These are phyloP conservation scores for Pemphigus obesinymphae DNA, from an alignment of 1,140 invertebrate genomes.

Conservation along the genomic window DNA sequence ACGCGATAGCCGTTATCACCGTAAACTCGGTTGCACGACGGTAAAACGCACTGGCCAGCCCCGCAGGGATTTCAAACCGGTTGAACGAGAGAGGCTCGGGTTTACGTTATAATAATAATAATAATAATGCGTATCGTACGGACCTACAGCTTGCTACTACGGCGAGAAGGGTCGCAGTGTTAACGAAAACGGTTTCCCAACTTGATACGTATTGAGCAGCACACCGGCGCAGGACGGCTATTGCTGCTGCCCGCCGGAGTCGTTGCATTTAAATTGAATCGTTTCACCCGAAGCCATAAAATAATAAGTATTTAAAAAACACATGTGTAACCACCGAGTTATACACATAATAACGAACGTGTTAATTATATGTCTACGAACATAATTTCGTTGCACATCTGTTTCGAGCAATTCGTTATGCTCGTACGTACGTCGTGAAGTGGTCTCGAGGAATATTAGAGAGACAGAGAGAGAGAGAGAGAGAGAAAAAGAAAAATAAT, in stretches of 20 bases:
- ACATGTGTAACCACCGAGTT: background rate
- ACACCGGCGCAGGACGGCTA: too few species aligned
- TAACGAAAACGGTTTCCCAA: background rate
- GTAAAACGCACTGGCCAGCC: background rate
- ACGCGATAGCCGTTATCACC: too few species aligned
- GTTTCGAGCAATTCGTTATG: background rate
- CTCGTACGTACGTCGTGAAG: too few species aligned
- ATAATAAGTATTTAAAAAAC: conserved; percentile 25
- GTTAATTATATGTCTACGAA: background rate
- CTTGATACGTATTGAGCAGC: background rate
- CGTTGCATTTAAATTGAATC: background rate
- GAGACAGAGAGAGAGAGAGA: too few species aligned
- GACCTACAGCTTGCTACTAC: too few species aligned
- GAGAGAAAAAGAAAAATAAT: too few species aligned
- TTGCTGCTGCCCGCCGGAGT: background rate
- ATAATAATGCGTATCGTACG: too few species aligned
- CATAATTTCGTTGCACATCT: background rate
- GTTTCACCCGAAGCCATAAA: conserved; percentile 18
- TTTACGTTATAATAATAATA: too few species aligned
- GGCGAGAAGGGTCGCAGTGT: background rate
- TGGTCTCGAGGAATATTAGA: too few species aligned
- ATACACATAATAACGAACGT: conserved; percentile 1
- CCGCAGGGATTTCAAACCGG: background rate
- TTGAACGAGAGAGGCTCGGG: background rate
- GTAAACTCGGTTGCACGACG: too few species aligned